Evolutionary conservation across 1,140 invertebrate species (phyloP).

Genomic region (Macrotrachela quadricornifera): DNA sequence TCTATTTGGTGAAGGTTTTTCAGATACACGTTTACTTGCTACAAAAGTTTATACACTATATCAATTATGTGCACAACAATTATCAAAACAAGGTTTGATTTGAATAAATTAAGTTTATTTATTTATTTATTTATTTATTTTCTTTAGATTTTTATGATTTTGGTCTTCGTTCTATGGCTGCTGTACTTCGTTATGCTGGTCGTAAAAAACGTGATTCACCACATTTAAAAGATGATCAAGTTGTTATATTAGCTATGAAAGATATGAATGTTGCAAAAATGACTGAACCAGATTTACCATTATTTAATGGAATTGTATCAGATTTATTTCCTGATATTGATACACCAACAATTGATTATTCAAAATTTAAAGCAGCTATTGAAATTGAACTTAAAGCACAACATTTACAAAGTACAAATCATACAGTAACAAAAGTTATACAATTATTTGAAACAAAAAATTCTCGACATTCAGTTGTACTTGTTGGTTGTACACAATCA

Average conservation of each 20-base stretch:
- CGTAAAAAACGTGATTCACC: conserved; percentile 47
- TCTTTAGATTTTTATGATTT: conserved; percentile 53
- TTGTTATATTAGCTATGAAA: conserved; percentile 50
- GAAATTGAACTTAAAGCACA: conserved; percentile 39
- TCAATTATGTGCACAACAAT: conserved; percentile 26
- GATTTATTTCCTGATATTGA: conserved; percentile 57
- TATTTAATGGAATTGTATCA: conserved; percentile 57
- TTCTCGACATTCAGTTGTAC: conserved; percentile 45
- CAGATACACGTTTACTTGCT: conserved; percentile 30
- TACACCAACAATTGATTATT: conserved; percentile 48
- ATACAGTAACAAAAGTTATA: conserved; percentile 25
- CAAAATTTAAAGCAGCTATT: conserved; percentile 44
- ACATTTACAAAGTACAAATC: conserved; percentile 36
- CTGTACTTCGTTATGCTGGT: conserved; percentile 56
- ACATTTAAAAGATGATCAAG: conserved; percentile 49
- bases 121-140: no score
- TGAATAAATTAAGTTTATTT: no score
- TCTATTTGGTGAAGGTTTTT: conserved; percentile 32
- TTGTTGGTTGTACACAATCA: conserved; percentile 38
- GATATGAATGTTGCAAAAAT: conserved; percentile 68
- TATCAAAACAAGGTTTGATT: conserved; percentile 24
- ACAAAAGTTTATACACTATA: conserved; percentile 32
- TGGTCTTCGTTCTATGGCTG: conserved; percentile 57
- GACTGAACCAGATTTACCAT: conserved; percentile 52
- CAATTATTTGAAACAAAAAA: conserved; percentile 34